Evolutionary conservation across 2,797 vertebrate genomes (phyloP).

Genomic region (Crenichthys baileyi): DNA sequence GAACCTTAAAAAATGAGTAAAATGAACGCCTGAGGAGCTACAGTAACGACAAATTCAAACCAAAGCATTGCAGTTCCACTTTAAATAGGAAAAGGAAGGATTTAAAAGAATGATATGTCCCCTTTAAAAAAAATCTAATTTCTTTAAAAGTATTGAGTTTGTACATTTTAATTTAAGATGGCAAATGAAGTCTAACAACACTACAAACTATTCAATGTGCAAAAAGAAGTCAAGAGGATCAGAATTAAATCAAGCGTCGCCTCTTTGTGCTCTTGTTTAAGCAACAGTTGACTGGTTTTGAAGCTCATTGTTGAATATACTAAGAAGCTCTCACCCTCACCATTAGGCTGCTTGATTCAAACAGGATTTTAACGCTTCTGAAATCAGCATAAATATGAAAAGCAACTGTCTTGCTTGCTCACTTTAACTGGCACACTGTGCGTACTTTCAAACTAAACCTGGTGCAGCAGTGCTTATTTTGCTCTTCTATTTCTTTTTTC

Average conservation of each 20-base stretch:
- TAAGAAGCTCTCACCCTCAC: conserved; percentile 14
- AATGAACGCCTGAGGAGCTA: no score
- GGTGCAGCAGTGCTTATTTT: conserved; percentile 14
- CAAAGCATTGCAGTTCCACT: no score
- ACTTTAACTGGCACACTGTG: conserved; percentile 37
- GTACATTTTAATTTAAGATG: not conserved
- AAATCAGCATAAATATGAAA: conserved; percentile 26
- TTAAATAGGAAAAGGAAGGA: no score
- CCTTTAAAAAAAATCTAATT: not conserved
- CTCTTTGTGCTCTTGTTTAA: conserved; percentile 3
- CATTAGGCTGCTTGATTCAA: conserved; percentile 34
- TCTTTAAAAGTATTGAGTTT: not conserved
- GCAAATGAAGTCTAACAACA: conserved; percentile 2
- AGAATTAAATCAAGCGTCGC: conserved; percentile 14
- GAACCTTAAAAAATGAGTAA: no score
- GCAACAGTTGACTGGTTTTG: conserved; percentile 14
- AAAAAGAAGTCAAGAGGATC: conserved; percentile 13
- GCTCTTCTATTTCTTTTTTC: conserved; percentile 9
- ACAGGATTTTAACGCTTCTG: conserved; percentile 18
- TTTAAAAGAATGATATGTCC: no score
- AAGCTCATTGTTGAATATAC: conserved; percentile 15
- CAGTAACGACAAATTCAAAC: no score
- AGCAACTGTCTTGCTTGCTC: conserved; percentile 25
- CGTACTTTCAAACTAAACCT: conserved; percentile 15
- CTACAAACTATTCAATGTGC: conserved; percentile 21